Evolutionary conservation across 1,140 invertebrate species (phyloP).

Genomic region (Homalodisca vitripennis): DNA sequence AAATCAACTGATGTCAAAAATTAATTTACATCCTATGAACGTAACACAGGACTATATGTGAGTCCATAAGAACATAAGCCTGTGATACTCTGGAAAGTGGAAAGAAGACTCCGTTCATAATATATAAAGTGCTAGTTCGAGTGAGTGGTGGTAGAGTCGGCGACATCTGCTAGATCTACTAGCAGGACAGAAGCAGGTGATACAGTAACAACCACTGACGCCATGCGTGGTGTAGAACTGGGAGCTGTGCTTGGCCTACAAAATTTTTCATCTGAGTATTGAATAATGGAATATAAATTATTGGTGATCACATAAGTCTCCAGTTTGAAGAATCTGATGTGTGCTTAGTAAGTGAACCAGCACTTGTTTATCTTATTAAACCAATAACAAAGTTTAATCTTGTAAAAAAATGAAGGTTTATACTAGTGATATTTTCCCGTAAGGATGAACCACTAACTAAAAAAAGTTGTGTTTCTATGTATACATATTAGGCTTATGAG

Average conservation of each 20-base stretch:
- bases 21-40: slow-evolving; percentile 86
- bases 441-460: no score
- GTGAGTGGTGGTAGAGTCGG: slow-evolving; percentile 50
- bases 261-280: not conserved
- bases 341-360: no score
- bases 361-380: no score
- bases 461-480: no score
- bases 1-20: no score
- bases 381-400: no score
- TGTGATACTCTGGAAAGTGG: slow-evolving; percentile 86
- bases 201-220: slow-evolving; percentile 77
- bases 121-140: slow-evolving; percentile 61
- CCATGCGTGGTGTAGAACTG: slow-evolving; percentile 83
- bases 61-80: slow-evolving; percentile 84
- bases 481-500: no score
- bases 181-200: slow-evolving; percentile 69
- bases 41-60: slow-evolving; percentile 82
- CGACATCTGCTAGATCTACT: slow-evolving; percentile 53
- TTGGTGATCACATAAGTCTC: no score
- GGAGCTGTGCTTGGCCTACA: slow-evolving; percentile 77
- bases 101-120: slow-evolving; percentile 81
- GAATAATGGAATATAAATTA: no score
- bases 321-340: no score
- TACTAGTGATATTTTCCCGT: no score
- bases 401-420: no score